Evolutionary conservation across 2,888 invertebrate genomes (phyloP).

Genomic region (Meghimatium bilineatum): DNA sequence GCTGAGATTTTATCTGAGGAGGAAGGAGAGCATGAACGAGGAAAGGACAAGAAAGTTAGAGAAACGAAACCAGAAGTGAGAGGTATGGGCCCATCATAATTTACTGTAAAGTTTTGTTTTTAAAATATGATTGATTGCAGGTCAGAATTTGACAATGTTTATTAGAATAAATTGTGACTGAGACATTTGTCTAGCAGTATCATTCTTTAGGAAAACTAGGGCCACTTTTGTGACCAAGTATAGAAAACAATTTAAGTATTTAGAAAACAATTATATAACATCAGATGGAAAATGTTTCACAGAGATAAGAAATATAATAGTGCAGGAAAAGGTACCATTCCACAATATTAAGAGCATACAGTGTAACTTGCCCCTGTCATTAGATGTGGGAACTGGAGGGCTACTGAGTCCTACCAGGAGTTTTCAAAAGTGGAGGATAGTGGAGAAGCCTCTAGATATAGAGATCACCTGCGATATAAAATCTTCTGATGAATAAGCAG

Average conservation of each 20-base stretch:
- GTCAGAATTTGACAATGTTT: not conserved
- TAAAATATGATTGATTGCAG: not conserved
- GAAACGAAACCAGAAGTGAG: constrained; percentile 34
- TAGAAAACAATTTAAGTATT: not conserved
- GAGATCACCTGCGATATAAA: too few relatives aligned
- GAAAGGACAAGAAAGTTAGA: constrained; percentile 38
- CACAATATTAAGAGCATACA: too few relatives aligned
- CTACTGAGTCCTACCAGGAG: too few relatives aligned
- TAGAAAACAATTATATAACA: too few relatives aligned
- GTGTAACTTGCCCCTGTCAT: too few relatives aligned
- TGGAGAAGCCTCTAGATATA: too few relatives aligned
- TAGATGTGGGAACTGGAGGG: too few relatives aligned
- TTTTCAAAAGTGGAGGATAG: too few relatives aligned
- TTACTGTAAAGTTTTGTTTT: not conserved
- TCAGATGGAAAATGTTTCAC: too few relatives aligned
- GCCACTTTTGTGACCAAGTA: not conserved
- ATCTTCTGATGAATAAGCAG: too few relatives aligned
- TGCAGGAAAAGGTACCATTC: too few relatives aligned
- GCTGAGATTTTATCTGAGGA: constrained; percentile 55
- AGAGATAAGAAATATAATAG: too few relatives aligned
- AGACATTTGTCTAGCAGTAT: not conserved
- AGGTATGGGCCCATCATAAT: constrained; percentile 13
- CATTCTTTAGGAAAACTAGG: not conserved
- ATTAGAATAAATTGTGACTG: not conserved
- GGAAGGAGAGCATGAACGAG: constrained; percentile 44